Evolutionary conservation across 2,113 vertebrate species (phyloP), one percentile per base, ranked within the genome.

Genomic region (Protomyctophum bolini): DNA sequence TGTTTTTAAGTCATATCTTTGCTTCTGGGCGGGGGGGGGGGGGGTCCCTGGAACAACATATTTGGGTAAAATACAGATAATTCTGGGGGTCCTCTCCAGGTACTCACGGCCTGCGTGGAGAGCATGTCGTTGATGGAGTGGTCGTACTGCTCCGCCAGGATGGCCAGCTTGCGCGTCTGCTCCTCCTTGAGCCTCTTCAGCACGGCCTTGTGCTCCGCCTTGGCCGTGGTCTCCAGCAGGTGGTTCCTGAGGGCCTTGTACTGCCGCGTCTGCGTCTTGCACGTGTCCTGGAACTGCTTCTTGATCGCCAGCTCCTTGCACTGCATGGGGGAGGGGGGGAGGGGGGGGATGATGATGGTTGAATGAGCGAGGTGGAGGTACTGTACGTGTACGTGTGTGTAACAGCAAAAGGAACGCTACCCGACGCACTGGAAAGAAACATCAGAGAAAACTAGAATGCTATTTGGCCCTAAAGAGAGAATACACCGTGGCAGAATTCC

Each of bases 121-220:
- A 99, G 95, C 98, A 99, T 99, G 89, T 99, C 96, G 71, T 98
- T 98, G 93, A 99, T 99, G 91, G 96, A 97, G 92, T 99, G 98
- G 92, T 99, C 98, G 61, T 99, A 99, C 90, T 99, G 98, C 89
- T 99, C 98, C 5, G 98, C 98, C 81, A 99, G 93, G 91, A 98
- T 99, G 88, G 97, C 98, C 92, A 99, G 93, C 86, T 99, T 99
- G 81, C 98, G 94, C 57, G 97, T 99, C 92, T 99, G 98, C 82
- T 99, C 98, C 90, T 99, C 98, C 87, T 99, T 99, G 82, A 99
- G 95, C 80, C 98, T 94, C 92, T 99, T 99, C 70, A 99, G 93
- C 90, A 99, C 95, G n/a, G 96, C 96, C 92, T 99, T 99, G 94
- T 99, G 97, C 85, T 99, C 97, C 56, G 96, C 94, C 94, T 99